Evolutionary conservation across 2,888 invertebrate species (phyloP), one percentile per base, ranked within the genome.

Genomic region (Kryphioiulus occultus): DNA sequence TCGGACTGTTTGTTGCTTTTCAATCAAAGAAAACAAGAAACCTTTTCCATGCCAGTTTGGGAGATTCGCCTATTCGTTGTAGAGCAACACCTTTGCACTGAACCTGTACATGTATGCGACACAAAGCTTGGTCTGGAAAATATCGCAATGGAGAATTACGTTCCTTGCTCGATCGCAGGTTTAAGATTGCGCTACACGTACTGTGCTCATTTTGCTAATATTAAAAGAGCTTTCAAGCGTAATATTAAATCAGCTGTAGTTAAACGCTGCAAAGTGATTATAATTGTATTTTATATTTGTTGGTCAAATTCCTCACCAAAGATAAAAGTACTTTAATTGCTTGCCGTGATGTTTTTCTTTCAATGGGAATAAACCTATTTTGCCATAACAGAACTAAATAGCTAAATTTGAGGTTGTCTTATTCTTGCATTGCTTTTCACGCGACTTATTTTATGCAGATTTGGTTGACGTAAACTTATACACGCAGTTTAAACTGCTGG

Each of bases 1-100:
- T 59, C 59, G n/a, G 59, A 59, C 59, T 59, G 59, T 59, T 59
- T 59, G n/a, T n/a, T 59, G 59, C 59, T n/a, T n/a, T n/a, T 59
- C 59, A 59, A 59, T 59, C 59, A 59, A 59, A n/a, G n/a, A 59
- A 59, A 59, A n/a, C 19, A 59, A 59, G 59, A 59, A 59, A 59
- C 59, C 59, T 59, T 59, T 59, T 7, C 59, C 59, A 5, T 59
- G 59, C 5, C 59, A 59, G n/a, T 59, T 59, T 59, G 59, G 59
- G n/a, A 59, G 59, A 59, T 59, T 59, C 59, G 3, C 59, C n/a
- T 59, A n/a, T 42, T 42, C 42, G 42, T 42, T 42, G 19, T 7
- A 15, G 59, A n/a, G 47, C 9, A 47, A 47, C 17, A 47, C 47
- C 47, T 47, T 59, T 59, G n/a, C 19, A 59, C 59, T n/a, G 59